phyloP scores from a whole-genome alignment of 64 coral and sea anemone species.

The Dendronephthya gigantea region DNA sequence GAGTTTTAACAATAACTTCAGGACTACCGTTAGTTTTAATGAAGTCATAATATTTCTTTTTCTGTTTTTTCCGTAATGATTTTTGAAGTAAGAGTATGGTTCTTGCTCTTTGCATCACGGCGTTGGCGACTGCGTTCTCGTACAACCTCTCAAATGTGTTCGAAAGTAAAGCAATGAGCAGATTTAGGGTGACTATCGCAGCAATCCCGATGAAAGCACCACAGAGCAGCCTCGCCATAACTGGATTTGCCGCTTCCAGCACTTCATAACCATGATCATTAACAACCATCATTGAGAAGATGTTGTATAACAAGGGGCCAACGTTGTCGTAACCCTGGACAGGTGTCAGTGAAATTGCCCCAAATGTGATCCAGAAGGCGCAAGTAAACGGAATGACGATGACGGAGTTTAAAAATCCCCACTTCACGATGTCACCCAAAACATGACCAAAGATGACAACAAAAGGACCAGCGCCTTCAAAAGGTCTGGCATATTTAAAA shows the following conservation, averaged over 20 bases:
- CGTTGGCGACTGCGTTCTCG: constrained; percentile 1
- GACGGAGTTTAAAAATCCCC: neutral
- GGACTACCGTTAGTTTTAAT: constrained; percentile 4
- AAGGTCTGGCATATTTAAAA: constrained; percentile 7
- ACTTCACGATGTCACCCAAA: neutral
- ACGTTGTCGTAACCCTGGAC: neutral
- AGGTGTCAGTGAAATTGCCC: neutral
- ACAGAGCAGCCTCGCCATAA: neutral
- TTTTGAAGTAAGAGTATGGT: neutral
- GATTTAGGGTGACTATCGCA: neutral
- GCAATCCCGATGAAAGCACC: neutral
- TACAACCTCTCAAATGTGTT: constrained; percentile 11
- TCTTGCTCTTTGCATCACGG: neutral
- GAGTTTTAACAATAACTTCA: constrained; percentile 2
- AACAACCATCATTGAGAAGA: constrained; percentile 12
- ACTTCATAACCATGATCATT: neutral
- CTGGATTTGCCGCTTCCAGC: neutral
- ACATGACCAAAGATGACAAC: constrained; percentile 5
- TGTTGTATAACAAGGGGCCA: neutral
- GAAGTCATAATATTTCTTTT: constrained; percentile 10
- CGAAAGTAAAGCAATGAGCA: neutral
- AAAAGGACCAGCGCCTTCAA: neutral
- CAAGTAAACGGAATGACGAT: constrained; percentile 5
- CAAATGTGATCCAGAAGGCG: constrained; percentile 14
- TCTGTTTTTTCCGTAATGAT: neutral